Conservation (phyloP, 1,140 invertebrate genomes). For the Carposina sasakii region DNA sequence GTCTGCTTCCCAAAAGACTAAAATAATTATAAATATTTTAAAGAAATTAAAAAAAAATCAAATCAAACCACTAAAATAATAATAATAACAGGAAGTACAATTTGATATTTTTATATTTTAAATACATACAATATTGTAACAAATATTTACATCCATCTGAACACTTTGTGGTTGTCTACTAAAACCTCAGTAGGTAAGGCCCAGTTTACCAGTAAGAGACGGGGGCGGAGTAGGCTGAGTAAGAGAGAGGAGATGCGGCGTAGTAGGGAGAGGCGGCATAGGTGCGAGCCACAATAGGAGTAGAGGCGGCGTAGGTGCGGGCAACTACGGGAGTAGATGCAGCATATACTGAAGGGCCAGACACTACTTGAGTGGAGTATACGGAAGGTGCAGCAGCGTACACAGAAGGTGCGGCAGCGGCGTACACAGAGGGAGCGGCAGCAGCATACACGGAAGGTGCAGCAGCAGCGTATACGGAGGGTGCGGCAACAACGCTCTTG, state of each 20-base stretch:
- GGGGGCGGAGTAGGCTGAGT: constrained; percentile 24
- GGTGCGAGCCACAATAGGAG: constrained; percentile 11
- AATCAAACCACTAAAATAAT: too few relatives aligned
- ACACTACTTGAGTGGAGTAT: constrained; percentile 18
- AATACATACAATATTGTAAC: constrained; percentile 32
- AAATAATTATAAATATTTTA: too few relatives aligned
- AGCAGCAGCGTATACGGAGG: constrained; percentile 13
- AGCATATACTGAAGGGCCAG: constrained; percentile 17
- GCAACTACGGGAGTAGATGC: constrained; percentile 19
- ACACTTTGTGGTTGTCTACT: constrained; percentile 22
- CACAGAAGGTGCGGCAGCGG: constrained; percentile 14
- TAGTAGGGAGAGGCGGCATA: constrained; percentile 29
- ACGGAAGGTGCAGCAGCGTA: constrained; percentile 15
- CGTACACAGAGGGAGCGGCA: constrained; percentile 15
- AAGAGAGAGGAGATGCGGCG: constrained; percentile 26
- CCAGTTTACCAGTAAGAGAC: constrained; percentile 34
- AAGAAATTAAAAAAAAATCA: too few relatives aligned
- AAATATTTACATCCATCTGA: constrained; percentile 38
- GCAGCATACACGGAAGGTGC: constrained; percentile 12
- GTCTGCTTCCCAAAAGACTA: too few relatives aligned
- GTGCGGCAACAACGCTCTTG: constrained; percentile 8
- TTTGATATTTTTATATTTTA: constrained; percentile 31
- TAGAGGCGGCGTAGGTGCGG: constrained; percentile 8
- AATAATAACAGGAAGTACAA: too few relatives aligned
- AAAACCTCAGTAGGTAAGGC: constrained; percentile 5